phyloP scores from a whole-genome alignment of 2,113 vertebrate species.

The Hippopotamus amphibius region DNA sequence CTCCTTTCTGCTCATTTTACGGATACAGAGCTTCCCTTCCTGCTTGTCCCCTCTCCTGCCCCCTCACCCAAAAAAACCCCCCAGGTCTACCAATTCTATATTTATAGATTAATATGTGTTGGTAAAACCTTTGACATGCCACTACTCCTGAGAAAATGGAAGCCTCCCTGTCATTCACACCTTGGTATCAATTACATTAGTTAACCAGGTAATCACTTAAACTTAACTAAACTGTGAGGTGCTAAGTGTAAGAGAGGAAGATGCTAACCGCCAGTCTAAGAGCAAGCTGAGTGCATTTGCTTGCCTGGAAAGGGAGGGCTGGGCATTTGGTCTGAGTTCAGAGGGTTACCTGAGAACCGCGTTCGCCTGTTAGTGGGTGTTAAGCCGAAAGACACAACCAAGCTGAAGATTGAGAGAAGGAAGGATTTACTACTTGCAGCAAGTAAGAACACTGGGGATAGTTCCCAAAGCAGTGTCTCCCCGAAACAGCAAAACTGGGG shows the following conservation, averaged over 20 bases:
- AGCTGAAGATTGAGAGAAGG: not conserved
- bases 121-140: not conserved
- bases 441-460: not conserved
- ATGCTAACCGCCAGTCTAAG: not conserved
- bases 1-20: not conserved
- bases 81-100: not conserved
- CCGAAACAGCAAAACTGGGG: not conserved
- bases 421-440: not conserved
- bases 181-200: not conserved
- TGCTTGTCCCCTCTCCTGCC: not conserved
- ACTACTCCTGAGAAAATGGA: not conserved
- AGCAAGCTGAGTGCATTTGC: not conserved
- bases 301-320: not conserved
- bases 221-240: not conserved
- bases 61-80: not conserved
- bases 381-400: not conserved
- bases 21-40: not conserved
- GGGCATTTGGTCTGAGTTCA: not conserved
- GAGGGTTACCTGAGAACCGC: no score
- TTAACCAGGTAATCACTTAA: not conserved
- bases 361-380: not conserved
- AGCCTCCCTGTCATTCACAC: not conserved
- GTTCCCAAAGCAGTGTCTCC: not conserved
- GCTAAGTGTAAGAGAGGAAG: not conserved
- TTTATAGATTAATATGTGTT: not conserved